Base-by-base conservation (phyloP, 1,140 invertebrate genomes). In the Drosophila tsacasi region DNA sequence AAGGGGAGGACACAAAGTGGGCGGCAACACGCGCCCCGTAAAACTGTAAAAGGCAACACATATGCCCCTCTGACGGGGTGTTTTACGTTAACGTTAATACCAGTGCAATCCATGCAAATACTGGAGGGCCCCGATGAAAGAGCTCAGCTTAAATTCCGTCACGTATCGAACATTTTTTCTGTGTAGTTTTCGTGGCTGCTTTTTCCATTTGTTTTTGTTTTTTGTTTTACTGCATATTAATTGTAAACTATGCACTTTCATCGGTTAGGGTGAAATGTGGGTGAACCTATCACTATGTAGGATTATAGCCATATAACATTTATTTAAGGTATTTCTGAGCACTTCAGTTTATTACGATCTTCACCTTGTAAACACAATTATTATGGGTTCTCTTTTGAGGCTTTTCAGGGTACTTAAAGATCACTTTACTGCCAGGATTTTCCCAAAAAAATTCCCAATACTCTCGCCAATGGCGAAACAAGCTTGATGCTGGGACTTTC, bases 31-130 rank as follows among this genome's bases (percentile, higher is more conserved):
- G 66, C 66, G 52, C 69, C 67, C 42, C 21, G 27, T 21, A 17
- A 60, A 72, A 40, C 69, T 37, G 69, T 64, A 75, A 75, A 75
- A 46, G 52, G 40, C n/a, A 32, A 50, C 19, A 64, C 58, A 50
- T 44, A 76, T 52, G 52, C 27, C 50, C 57, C 32, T 40, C 30
- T 30, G 58, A 35, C 42, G 27, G 12, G 46, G 49, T 25, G 17
- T 60, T 78, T 78, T 64, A 65, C 67, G 54, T 55, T 55, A 39
- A 54, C 80, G 59, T 57, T 23, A 72, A 83, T 40, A 83, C 81
- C 65, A 72, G 37, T 83, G 81, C 83, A 86, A 64, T 72, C 64
- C 83, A 89, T 83, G 83, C 80, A 83, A 87, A 86, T 69, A 83
- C 67, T 74, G 76, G 71, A 83, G 71, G 77, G 62, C 27, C 8